Conservation (phyloP, 2,888 invertebrate genomes). For the Hyposoter didymator region DNA sequence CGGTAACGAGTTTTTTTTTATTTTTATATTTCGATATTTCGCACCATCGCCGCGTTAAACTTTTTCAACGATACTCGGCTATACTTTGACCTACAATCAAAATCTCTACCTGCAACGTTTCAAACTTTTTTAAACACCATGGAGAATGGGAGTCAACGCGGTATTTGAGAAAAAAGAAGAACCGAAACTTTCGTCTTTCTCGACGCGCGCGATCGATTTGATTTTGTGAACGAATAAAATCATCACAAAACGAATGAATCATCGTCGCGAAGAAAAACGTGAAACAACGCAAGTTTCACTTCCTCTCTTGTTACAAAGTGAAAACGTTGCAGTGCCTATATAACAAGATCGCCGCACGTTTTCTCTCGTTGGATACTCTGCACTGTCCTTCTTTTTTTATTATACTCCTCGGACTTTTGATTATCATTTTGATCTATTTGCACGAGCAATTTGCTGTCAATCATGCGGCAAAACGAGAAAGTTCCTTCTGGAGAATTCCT, state of each 20-base stretch:
- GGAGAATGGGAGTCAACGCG: neutral
- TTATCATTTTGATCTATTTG: slow-evolving; percentile 43
- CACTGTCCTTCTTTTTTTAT: slow-evolving; percentile 5
- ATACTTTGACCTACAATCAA: neutral
- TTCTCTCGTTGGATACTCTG: slow-evolving; percentile 66
- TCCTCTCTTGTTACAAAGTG: slow-evolving; percentile 75
- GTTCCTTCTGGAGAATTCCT: slow-evolving; percentile 35
- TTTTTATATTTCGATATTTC: slow-evolving; percentile 1
- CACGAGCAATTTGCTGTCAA: slow-evolving; percentile 40
- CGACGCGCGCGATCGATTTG: neutral
- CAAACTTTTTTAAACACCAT: neutral
- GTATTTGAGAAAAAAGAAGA: neutral
- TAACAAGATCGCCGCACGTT: slow-evolving; percentile 39
- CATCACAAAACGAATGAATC: neutral
- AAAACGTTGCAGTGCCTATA: slow-evolving; percentile 71
- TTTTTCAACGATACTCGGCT: neutral
- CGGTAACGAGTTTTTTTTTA: slow-evolving; percentile 12
- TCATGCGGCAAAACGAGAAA: slow-evolving; percentile 57
- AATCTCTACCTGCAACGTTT: neutral
- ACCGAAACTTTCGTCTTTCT: neutral
- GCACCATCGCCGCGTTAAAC: neutral
- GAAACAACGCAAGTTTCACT: slow-evolving; percentile 76
- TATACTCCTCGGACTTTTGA: slow-evolving; percentile 25
- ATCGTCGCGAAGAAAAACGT: slow-evolving; percentile 46
- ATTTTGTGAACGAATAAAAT: slow-evolving; percentile 7